These are phyloP conservation scores for Noctua fimbriata DNA, from an alignment of 2,888 invertebrate genomes.

Conservation along the genomic window DNA sequence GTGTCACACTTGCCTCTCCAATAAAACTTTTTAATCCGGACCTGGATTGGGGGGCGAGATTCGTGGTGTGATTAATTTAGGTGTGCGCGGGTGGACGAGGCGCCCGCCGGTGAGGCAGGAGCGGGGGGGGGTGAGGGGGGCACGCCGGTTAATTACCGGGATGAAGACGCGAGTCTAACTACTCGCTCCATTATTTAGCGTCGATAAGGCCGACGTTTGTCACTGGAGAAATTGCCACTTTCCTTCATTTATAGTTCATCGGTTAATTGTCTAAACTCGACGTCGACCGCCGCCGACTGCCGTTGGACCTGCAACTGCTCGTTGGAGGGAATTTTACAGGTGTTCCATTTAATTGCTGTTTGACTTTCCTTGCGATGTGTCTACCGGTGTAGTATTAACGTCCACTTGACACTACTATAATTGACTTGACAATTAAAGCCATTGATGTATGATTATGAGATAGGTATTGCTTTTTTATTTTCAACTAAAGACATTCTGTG, in stretches of 20 bases:
- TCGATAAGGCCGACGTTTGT: conserved; percentile 88
- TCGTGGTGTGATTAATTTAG: conserved; percentile 90
- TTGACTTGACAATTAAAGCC: conserved; percentile 50
- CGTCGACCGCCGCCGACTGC: conserved; percentile 27
- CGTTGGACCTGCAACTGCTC: conserved; percentile 54
- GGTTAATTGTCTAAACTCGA: conserved; percentile 78
- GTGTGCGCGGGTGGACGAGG: conserved; percentile 73
- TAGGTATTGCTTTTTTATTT: conserved; percentile 18
- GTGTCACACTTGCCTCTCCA: conserved; percentile 87
- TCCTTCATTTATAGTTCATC: conserved; percentile 87
- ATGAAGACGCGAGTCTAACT: conserved; percentile 90
- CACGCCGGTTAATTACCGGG: conserved; percentile 86
- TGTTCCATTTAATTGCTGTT: conserved; percentile 49
- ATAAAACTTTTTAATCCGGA: conserved; percentile 90
- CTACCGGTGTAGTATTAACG: conserved; percentile 49
- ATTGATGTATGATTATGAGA: conserved; percentile 31
- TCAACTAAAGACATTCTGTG: not conserved
- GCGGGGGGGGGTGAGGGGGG: conserved; percentile 68
- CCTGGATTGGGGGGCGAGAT: conserved; percentile 89
- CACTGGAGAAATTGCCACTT: conserved; percentile 87
- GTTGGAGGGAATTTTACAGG: conserved; percentile 68
- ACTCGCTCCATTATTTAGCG: conserved; percentile 89
- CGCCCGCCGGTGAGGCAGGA: conserved; percentile 53
- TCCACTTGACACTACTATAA: conserved; percentile 47
- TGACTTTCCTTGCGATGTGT: conserved; percentile 39